These are phyloP conservation scores for Channa striata DNA, from an alignment of 2,797 vertebrate species.

Conservation along the genomic window DNA sequence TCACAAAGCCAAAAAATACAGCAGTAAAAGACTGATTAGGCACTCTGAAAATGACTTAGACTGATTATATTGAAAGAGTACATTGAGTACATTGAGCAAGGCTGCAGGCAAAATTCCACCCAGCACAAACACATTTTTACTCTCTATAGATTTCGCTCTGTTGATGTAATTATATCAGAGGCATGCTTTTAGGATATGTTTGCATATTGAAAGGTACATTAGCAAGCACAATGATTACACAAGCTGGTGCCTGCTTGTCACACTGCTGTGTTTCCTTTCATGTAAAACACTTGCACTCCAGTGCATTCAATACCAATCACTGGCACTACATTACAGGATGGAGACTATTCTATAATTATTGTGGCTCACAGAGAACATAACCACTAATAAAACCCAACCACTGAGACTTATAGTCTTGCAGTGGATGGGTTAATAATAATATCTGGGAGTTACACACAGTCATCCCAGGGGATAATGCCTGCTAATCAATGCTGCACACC, in stretches of 20 bases:
- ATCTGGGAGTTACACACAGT: slow-evolving; percentile 62
- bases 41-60: slow-evolving; percentile 14
- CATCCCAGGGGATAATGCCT: slow-evolving; percentile 52
- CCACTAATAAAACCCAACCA: slow-evolving; percentile 57
- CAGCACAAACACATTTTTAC: slow-evolving; percentile 23
- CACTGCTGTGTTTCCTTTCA: slow-evolving; percentile 30
- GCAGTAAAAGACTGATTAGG: slow-evolving; percentile 48
- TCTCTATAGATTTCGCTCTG: slow-evolving; percentile 25
- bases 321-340: slow-evolving; percentile 26
- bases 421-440: slow-evolving; percentile 63
- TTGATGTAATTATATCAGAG: slow-evolving; percentile 33
- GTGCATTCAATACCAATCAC: slow-evolving; percentile 37
- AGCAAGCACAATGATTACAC: slow-evolving; percentile 42
- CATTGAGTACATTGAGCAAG: not conserved
- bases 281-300: slow-evolving; percentile 39
- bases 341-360: slow-evolving; percentile 26
- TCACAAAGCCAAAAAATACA: slow-evolving; percentile 26
- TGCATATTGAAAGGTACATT: slow-evolving; percentile 39
- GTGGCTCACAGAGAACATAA: slow-evolving; percentile 39
- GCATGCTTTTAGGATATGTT: slow-evolving; percentile 33
- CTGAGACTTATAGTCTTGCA: slow-evolving; percentile 51
- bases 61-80: slow-evolving; percentile 5
- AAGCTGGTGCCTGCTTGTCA: slow-evolving; percentile 25
- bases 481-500: slow-evolving; percentile 54
- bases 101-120: slow-evolving; percentile 10